Evolutionary conservation across 2,797 vertebrate genomes (phyloP).

Genomic region (Betta splendens): DNA sequence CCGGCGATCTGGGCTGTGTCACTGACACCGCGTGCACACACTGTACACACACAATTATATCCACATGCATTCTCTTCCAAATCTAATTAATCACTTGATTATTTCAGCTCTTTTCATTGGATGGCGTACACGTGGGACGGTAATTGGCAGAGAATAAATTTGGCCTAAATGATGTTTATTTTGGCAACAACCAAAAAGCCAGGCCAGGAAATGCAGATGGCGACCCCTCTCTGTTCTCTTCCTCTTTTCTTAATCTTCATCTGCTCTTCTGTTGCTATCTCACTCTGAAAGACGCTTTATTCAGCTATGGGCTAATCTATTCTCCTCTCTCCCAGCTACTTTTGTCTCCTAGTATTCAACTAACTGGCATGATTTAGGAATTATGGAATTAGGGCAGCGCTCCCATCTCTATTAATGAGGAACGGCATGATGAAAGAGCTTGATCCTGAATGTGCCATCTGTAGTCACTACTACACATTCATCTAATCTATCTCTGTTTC

Average conservation of each 20-base stretch:
- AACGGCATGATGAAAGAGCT: constrained; percentile 74
- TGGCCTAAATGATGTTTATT: constrained; percentile 67
- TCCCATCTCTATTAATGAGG: constrained; percentile 79
- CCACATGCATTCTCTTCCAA: constrained; percentile 30
- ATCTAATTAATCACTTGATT: constrained; percentile 70
- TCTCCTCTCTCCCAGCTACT: constrained; percentile 55
- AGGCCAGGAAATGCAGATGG: constrained; percentile 71
- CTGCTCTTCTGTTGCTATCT: constrained; percentile 47
- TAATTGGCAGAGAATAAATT: constrained; percentile 54
- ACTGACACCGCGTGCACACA: constrained; percentile 30
- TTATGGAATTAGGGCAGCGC: constrained; percentile 80
- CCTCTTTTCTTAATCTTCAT: constrained; percentile 28
- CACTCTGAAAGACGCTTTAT: constrained; percentile 54
- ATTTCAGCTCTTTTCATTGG: constrained; percentile 62
- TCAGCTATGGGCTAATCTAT: constrained; percentile 60
- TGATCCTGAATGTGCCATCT: constrained; percentile 76
- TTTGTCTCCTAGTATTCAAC: constrained; percentile 70
- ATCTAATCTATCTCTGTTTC: constrained; percentile 53
- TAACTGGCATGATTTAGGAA: constrained; percentile 78
- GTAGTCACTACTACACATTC: constrained; percentile 69
- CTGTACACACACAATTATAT: constrained; percentile 12
- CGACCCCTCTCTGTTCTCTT: constrained; percentile 37
- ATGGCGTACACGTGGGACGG: constrained; percentile 43
- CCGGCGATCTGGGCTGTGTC: constrained; percentile 44
- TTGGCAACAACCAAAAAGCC: constrained; percentile 62